Base-by-base conservation (phyloP, 1,140 invertebrate genomes). In the Mesaphorura yosii region DNA sequence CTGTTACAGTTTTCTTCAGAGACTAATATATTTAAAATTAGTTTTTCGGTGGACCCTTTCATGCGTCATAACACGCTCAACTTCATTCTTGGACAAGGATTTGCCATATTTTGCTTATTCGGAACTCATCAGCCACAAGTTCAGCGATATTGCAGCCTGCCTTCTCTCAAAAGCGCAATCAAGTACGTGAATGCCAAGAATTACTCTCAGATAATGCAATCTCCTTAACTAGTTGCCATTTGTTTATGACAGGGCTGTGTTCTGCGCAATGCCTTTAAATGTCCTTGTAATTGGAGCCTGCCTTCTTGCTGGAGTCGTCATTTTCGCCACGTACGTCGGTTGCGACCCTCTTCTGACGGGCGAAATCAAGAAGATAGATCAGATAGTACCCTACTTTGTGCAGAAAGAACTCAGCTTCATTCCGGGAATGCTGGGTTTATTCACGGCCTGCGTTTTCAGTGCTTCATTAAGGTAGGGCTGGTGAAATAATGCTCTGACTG, bases 41-140 rank as follows among this genome's bases (percentile, higher is more conserved):
- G 72, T 57, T 68, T 72, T 20, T 65, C 68, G 49, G 59, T 67
- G 2, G 69, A 75, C 57, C 74, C 73, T 2, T 62, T 64, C 12
- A 65, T 69, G 10, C 64, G 75, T n/a, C 74, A 76, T 60, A 73
- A 71, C 19, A 61, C 73, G 6, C 74, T 75, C 70, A 61, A 69
- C 7, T 61, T 75, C 2, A 64, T 66, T 1, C 64, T 77, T 54
- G 75, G 75, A 7, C 68, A 68, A 26, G 66, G 66, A 42, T 75
- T 77, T 59, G 72, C 69, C 1, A 73, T 73, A 67, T 65, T 75
- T 3, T 66, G 69, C 48, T 66, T 75, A n/a, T 76, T 70, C 58
- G 73, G 71, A 6, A 69, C 70, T 14, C 75, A 75, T 59, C 75
- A 77, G 61, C 68, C 74, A 1, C 72, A 74, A 63, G 69, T 77